Evolutionary conservation across 2,113 vertebrate species (phyloP), one percentile per base, ranked within the genome.

Genomic region (Gymnobelideus leadbeateri): DNA sequence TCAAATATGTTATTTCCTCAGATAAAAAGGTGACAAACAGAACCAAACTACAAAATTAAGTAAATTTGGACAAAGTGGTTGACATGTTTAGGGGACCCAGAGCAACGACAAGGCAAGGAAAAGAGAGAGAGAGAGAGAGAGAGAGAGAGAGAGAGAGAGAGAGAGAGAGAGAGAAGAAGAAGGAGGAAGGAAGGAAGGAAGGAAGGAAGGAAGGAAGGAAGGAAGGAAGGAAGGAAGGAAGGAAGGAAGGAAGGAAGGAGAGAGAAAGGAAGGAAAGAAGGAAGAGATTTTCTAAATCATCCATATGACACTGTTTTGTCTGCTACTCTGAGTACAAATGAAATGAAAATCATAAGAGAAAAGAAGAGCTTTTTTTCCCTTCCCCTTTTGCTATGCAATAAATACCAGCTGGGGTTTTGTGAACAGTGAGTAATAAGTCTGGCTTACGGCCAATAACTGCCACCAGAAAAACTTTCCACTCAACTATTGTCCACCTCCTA

Each of bases 381-480:
- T 91, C 84, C 46, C 89, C 91, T 93, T 96, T 94, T 94, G 93
- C 97, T 95, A 52, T 52, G 51, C 54, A 54, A 91, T 96, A 97
- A 97, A 97, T 96, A 95, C 96, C 98, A 97, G 93, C 96, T 96
- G 96, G 95, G 49, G 89, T 77, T 94, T 92, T 89, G 91, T 90
- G 93, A 93, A 51, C 52, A n/a, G 49, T 95, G 96, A 97, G 91
- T 97, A 95, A 97, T 51, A 61, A 28, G 89, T 52, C 91, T 96
- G 98, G 97, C 96, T 61, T 1, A 8, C 53, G 89, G 90, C 94
- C 96, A 97, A 94, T 61, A 94, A 94, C 89, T 91, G 57, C 96
- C 96, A 97, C 97, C 96, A 97, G 96, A 95, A 97, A 84, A 98
- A 96, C 94, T 98, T 97, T 97, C 97, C 97, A 93, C 55, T 96